Conservation (phyloP, 2,888 invertebrate species). For the Dynastes maya region DNA sequence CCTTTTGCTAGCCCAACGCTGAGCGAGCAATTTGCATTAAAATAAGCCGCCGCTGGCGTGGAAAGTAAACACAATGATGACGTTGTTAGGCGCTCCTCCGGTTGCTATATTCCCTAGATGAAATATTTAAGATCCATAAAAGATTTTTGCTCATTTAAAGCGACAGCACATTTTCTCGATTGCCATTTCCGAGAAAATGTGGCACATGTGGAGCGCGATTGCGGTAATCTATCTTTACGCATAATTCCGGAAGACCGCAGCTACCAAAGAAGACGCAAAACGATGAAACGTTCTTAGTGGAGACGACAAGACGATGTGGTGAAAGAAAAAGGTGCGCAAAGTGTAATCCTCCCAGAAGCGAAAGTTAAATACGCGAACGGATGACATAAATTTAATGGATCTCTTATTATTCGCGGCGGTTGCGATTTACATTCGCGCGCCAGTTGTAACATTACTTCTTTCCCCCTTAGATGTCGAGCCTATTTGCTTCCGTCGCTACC, state of each 20-base stretch:
- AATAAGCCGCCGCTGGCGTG: not conserved
- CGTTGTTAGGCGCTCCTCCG: not conserved
- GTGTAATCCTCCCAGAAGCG: constrained; percentile 17
- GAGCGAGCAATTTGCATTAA: no score
- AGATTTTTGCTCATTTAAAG: constrained; percentile 12
- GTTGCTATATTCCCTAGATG: not conserved
- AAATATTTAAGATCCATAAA: not conserved
- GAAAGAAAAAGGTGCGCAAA: constrained; percentile 19
- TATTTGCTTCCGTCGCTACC: constrained; percentile 6
- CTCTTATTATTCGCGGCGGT: constrained; percentile 32
- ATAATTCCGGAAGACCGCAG: constrained; percentile 15
- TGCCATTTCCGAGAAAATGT: constrained; percentile 12
- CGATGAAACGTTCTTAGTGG: constrained; percentile 17
- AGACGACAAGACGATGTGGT: not conserved
- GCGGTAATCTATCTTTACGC: constrained; percentile 38
- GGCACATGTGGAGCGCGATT: constrained; percentile 31
- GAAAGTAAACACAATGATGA: not conserved
- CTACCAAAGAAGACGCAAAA: constrained; percentile 8
- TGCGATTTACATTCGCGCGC: constrained; percentile 36
- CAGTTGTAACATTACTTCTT: not conserved
- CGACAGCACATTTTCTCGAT: constrained; percentile 17
- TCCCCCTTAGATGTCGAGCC: not conserved
- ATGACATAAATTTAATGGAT: constrained; percentile 46
- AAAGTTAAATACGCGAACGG: constrained; percentile 41
- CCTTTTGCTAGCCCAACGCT: no score